phyloP scores from a whole-genome alignment of 1,140 invertebrate species.

The Oryctes rhinoceros region DNA sequence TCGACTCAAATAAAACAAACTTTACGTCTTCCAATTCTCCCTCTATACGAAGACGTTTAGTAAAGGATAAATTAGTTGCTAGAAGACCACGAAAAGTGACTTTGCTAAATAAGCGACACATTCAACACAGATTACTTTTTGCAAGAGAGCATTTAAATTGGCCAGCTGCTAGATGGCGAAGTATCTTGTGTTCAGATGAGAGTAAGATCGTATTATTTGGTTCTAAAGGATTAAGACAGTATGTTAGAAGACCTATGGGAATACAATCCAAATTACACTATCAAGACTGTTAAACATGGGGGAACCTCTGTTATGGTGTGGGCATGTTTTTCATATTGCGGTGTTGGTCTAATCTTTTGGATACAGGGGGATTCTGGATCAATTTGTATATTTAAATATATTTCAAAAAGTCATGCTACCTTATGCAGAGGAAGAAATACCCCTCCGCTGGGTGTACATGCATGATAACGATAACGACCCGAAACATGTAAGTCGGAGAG shows the following conservation, averaged over 20 bases:
- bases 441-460: neutral
- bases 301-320: constrained; percentile 18
- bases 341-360: constrained; percentile 9
- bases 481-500: neutral
- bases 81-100: constrained; percentile 23
- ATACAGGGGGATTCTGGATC: neutral
- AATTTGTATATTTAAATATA: neutral
- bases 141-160: constrained; percentile 19
- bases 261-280: constrained; percentile 41
- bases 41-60: constrained; percentile 14
- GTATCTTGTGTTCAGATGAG: constrained; percentile 38
- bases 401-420: neutral
- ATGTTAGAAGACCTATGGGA: constrained; percentile 42
- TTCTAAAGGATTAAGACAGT: constrained; percentile 41
- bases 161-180: constrained; percentile 24
- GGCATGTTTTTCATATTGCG: constrained; percentile 2
- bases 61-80: neutral
- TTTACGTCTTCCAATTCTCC: neutral
- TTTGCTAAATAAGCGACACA: constrained; percentile 6
- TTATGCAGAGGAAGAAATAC: neutral
- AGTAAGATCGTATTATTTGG: constrained; percentile 43
- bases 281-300: constrained; percentile 42
- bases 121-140: neutral
- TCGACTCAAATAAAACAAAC: no score
- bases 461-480: neutral